Conservation (phyloP, 2,888 invertebrate species). For the Spisula solida region DNA sequence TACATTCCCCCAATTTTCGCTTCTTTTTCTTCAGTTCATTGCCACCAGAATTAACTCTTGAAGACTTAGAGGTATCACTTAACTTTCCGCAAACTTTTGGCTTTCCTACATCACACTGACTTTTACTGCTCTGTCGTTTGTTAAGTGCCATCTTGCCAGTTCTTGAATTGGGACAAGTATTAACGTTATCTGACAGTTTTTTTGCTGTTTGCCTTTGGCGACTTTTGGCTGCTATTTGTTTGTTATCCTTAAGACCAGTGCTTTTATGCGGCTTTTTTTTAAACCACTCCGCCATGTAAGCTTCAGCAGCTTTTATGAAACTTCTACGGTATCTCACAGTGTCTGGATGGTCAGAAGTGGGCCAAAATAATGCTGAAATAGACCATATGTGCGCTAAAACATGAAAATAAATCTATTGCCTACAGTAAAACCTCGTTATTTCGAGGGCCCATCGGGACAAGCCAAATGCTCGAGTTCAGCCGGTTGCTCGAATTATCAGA, state of each 20-base stretch:
- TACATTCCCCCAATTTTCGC: neutral
- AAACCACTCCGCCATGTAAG: neutral
- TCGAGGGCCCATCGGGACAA: too few species aligned
- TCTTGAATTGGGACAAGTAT: too few species aligned
- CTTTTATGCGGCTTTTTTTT: neutral
- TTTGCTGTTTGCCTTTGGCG: too few species aligned
- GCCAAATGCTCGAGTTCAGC: too few species aligned
- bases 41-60: neutral
- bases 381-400: too few species aligned
- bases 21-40: neutral
- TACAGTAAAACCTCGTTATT: too few species aligned
- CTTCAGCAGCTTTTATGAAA: neutral
- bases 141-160: neutral
- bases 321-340: neutral
- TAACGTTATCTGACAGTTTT: too few species aligned
- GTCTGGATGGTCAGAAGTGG: neutral
- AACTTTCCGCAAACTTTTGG: neutral
- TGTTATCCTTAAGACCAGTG: neutral
- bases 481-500: too few species aligned
- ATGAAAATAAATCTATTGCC: too few species aligned
- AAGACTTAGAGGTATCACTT: neutral
- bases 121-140: neutral
- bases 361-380: slow-evolving; percentile 5
- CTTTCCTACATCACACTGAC: neutral
- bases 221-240: neutral